Evolutionary conservation across 1,140 invertebrate species (phyloP), one percentile per base, ranked within the genome.

Genomic region (Anastrepha ludens): DNA sequence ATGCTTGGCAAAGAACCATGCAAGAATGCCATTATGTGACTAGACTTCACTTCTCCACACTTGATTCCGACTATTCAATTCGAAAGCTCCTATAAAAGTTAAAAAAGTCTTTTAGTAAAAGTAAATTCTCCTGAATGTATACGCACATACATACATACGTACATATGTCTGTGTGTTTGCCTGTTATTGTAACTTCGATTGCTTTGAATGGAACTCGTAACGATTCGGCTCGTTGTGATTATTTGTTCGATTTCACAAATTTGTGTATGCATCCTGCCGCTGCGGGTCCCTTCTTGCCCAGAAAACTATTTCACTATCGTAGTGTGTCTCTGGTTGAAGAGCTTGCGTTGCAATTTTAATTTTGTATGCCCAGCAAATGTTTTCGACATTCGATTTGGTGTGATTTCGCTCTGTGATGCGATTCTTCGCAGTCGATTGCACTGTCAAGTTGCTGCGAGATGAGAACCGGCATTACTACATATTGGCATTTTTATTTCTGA

Each of bases 361-460:
- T 78, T 29, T 55, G n/a, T 81, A 55, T n/a, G 47, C 47, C 74
- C 47, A 55, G 39, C 29, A 47, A 20, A 81, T 55, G 74, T 55
- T 81, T 55, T 81, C 44, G 47, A 81, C 74, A 55, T 15, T 55
- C n/a, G 74, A 81, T 81, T 81, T 50, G 74, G 17, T 55, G 74
- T 17, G 17, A 81, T 55, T 81, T 81, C 5, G 17, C 4, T 55
- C 11, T n/a, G 74, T 81, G 74, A n/a, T 81, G n/a, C n/a, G 15
- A 81, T 81, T 58, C 47, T n/a, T 58, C 47, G n/a, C 47, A 81
- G 17, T 81, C 74, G 41, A 55, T 78, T 78, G 70, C 70, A 78
- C 70, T 78, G 44, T 55, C 70, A 78, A 67, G 70, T 50, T 55
- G 70, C 70, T 55, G 70, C 70, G 17, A 78, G 70, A 78, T 50